A percentile compares a stretch with the other conserved stretches of the same genome.
phyloP scores from a whole-genome alignment of 2,797 vertebrate species.

The Distichodus sexfasciatus region DNA sequence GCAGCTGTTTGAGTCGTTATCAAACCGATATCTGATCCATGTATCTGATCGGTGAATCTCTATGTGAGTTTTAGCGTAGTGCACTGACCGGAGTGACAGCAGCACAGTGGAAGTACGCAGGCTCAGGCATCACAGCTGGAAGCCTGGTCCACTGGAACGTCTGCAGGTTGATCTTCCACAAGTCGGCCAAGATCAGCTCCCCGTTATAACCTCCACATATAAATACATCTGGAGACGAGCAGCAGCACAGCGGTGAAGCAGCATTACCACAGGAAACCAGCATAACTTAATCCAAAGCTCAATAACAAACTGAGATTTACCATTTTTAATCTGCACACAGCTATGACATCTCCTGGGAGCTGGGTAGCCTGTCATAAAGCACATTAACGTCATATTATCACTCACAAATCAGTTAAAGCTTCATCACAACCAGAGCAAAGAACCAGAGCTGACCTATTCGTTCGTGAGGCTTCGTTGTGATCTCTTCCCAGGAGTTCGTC shows the following conservation, averaged over 20 bases:
- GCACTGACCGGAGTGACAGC: conserved; percentile 92
- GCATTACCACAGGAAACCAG: not conserved
- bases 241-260: not conserved
- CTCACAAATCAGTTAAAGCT: not conserved
- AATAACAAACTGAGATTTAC: conserved; percentile 65
- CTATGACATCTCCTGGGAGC: conserved; percentile 96
- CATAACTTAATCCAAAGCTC: not conserved
- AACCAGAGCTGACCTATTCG: conserved; percentile 83
- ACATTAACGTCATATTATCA: not conserved
- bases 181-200: conserved; percentile 89
- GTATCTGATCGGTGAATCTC: no score
- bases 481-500: conserved; percentile 98
- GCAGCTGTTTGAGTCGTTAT: no score
- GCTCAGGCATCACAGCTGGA: conserved; percentile 92
- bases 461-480: conserved; percentile 91
- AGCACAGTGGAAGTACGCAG: conserved; percentile 97
- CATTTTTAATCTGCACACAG: conserved; percentile 94
- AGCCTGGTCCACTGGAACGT: conserved; percentile 94
- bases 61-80: not conserved
- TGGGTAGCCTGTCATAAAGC: conserved; percentile 82
- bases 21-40: no score
- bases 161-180: conserved; percentile 94
- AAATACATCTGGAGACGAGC: conserved; percentile 81
- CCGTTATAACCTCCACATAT: conserved; percentile 97
- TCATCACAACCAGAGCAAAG: not conserved